Evolutionary conservation across 1,140 invertebrate species (phyloP).

Genomic region (Phortica variegata): DNA sequence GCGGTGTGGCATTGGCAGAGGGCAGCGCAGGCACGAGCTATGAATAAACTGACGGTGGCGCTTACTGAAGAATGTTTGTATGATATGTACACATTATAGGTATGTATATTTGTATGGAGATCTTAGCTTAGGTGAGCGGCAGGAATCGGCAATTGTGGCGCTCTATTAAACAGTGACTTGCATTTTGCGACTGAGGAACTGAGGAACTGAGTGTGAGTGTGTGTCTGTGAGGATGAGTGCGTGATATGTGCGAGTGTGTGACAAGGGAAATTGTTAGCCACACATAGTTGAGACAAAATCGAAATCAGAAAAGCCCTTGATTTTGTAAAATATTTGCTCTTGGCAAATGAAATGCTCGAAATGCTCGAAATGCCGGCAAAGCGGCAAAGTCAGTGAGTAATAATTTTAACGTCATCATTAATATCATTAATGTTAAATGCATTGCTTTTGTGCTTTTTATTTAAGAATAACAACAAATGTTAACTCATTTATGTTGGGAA

Average conservation of each 20-base stretch:
- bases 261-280: slow-evolving; percentile 53
- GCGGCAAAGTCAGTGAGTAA: no score
- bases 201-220: slow-evolving; percentile 19
- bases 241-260: slow-evolving; percentile 21
- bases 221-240: slow-evolving; percentile 2
- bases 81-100: slow-evolving; percentile 7
- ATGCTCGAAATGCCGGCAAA: no score
- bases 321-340: slow-evolving; percentile 56
- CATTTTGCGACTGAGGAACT: slow-evolving; percentile 32
- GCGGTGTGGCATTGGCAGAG: not conserved
- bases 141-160: no score
- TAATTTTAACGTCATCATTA: no score
- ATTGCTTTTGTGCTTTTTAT: no score
- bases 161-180: slow-evolving; percentile 38
- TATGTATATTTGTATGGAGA: slow-evolving; percentile 39
- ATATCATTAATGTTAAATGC: no score
- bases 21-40: no score
- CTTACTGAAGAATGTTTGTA: no score
- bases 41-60: no score
- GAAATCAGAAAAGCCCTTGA: slow-evolving; percentile 56
- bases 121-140: slow-evolving; percentile 16
- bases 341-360: slow-evolving; percentile 55
- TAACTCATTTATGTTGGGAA: no score
- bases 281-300: slow-evolving; percentile 29
- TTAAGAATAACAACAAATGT: no score